These are phyloP conservation scores for Agraylea sexmaculata DNA, from an alignment of 1,140 invertebrate genomes.

Conservation along the genomic window DNA sequence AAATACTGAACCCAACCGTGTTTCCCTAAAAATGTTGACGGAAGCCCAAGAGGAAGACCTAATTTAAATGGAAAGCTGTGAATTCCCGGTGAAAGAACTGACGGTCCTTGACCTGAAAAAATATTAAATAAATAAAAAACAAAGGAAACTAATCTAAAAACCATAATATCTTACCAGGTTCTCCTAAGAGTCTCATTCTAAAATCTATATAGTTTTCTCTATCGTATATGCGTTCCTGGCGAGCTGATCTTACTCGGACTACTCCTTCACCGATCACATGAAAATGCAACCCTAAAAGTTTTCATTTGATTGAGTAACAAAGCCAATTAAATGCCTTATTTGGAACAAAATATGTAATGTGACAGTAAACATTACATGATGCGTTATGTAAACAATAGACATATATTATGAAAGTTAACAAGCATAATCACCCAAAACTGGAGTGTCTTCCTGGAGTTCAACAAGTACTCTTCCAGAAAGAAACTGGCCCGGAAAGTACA, in stretches of 20 bases:
- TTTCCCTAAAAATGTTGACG: constrained; percentile 86
- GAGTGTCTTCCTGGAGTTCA: constrained; percentile 85
- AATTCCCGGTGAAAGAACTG: constrained; percentile 82
- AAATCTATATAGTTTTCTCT: constrained; percentile 94
- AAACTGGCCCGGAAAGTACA: constrained; percentile 89
- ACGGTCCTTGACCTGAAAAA: constrained; percentile 59
- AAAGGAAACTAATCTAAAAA: constrained; percentile 3
- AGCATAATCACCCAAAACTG: constrained; percentile 59
- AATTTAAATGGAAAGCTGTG: constrained; percentile 93
- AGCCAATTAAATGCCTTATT: too few relatives aligned
- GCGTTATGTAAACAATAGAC: too few relatives aligned
- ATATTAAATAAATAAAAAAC: constrained; percentile 5
- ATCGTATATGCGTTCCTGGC: constrained; percentile 74
- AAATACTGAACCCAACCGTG: constrained; percentile 95
- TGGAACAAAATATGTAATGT: too few relatives aligned
- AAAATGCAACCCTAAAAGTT: constrained; percentile 74
- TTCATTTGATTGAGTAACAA: too few relatives aligned
- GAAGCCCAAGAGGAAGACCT: constrained; percentile 77
- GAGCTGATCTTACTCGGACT: constrained; percentile 63
- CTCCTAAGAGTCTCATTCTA: constrained; percentile 81
- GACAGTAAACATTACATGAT: too few relatives aligned
- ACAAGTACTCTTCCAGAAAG: constrained; percentile 82
- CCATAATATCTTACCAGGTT: constrained; percentile 56
- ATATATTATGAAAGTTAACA: too few relatives aligned
- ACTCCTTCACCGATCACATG: constrained; percentile 90